These are phyloP conservation scores for Colletes collaris DNA, from an alignment of 2,888 invertebrate genomes.

Conservation along the genomic window DNA sequence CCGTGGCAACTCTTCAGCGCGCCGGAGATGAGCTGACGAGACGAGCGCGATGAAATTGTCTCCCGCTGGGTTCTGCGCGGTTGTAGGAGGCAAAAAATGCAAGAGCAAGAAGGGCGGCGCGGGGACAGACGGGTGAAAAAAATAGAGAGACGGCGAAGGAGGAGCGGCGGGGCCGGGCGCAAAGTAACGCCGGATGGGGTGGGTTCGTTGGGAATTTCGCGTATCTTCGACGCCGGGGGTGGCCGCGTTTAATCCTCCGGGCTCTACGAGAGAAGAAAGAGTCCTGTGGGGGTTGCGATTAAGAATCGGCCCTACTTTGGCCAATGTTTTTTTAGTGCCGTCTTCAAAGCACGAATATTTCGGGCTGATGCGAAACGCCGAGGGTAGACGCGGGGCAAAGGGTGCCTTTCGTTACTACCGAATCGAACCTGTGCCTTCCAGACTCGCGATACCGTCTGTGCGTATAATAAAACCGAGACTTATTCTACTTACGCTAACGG, in stretches of 20 bases:
- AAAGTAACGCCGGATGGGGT: constrained; percentile 57
- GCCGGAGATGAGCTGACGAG: constrained; percentile 67
- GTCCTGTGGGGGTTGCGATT: constrained; percentile 62
- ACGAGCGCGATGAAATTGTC: constrained; percentile 79
- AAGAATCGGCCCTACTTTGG: constrained; percentile 57
- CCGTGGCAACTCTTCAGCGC: constrained; percentile 80
- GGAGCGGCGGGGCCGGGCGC: constrained; percentile 32
- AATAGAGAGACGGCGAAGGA: constrained; percentile 50
- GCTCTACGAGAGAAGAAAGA: constrained; percentile 61
- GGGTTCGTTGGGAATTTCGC: constrained; percentile 68
- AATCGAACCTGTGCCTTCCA: no score
- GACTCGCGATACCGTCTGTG: no score
- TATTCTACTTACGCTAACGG: no score
- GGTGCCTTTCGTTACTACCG: background rate
- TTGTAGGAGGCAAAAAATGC: constrained; percentile 70
- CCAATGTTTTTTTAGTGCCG: constrained; percentile 49
- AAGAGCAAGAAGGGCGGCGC: constrained; percentile 64
- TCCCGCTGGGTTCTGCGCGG: constrained; percentile 60
- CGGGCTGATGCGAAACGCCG: constrained; percentile 1
- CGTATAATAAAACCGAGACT: no score
- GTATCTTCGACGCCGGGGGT: constrained; percentile 67
- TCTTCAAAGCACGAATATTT: constrained; percentile 43
- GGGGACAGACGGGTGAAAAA: constrained; percentile 46
- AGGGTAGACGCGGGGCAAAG: background rate
- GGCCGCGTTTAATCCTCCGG: constrained; percentile 69